Evolutionary conservation across 2,888 invertebrate genomes (phyloP).

Genomic region (Resseliella maxima): DNA sequence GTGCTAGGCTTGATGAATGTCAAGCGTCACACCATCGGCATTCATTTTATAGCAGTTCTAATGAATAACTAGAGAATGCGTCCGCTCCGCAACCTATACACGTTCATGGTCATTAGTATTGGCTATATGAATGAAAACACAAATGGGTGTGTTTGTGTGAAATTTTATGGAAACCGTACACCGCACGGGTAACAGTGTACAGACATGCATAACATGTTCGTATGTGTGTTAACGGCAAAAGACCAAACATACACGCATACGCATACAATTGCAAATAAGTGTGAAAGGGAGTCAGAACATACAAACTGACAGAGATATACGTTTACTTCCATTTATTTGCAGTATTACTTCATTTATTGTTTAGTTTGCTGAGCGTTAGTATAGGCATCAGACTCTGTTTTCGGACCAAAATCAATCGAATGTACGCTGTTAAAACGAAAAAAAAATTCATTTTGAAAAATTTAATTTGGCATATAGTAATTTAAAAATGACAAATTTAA

Average conservation of each 20-base stretch:
- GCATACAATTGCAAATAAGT: background rate
- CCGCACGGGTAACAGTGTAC: background rate
- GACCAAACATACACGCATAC: background rate
- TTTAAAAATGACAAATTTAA: background rate
- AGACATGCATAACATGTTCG: no score
- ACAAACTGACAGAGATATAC: no score
- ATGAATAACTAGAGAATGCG: background rate
- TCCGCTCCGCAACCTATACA: background rate
- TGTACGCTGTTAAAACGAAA: conserved; percentile 13
- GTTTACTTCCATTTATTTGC: background rate
- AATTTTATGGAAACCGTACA: background rate
- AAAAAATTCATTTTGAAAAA: background rate
- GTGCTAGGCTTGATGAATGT: background rate
- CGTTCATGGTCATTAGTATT: background rate
- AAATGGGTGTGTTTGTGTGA: background rate
- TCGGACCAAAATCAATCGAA: background rate
- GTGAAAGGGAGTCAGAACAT: no score
- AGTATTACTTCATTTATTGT: conserved; percentile 46
- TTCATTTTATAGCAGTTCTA: conserved; percentile 48
- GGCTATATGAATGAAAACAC: background rate
- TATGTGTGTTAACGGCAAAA: background rate
- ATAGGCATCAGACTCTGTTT: background rate
- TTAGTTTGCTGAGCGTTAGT: conserved; percentile 28
- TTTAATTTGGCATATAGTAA: background rate
- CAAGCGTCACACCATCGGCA: background rate